Conservation (phyloP, 2,797 vertebrate genomes). For the Chloroceryle inda region DNA sequence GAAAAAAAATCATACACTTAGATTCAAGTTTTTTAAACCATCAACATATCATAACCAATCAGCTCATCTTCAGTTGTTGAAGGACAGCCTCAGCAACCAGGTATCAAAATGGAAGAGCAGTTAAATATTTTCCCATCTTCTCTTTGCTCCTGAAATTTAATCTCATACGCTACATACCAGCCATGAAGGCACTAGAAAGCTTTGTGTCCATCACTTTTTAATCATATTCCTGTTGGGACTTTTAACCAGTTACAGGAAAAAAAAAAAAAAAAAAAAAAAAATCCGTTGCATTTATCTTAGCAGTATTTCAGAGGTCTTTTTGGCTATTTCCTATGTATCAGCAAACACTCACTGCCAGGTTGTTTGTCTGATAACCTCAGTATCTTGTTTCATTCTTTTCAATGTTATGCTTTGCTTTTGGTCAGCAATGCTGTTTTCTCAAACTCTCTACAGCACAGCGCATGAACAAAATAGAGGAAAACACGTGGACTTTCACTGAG, state of each 20-base stretch:
- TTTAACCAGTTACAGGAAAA: neutral
- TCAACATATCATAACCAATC: neutral
- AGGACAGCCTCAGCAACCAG: neutral
- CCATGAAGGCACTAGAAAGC: neutral
- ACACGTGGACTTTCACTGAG: accelerated
- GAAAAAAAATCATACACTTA: neutral
- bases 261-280: too few relatives aligned
- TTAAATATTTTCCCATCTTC: neutral
- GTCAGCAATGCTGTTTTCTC: neutral
- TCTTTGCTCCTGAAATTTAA: neutral
- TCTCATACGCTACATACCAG: neutral
- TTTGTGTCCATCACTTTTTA: slow-evolving; percentile 3
- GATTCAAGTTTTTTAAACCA: neutral
- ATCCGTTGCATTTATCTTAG: neutral
- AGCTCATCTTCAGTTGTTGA: neutral
- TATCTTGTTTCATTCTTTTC: neutral
- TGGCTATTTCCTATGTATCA: neutral
- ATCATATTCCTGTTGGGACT: neutral
- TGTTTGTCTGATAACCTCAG: neutral
- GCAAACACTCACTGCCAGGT: neutral
- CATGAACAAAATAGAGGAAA: neutral
- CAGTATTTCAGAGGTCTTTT: neutral
- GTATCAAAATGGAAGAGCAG: neutral
- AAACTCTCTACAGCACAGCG: neutral
- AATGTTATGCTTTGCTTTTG: neutral